Evolutionary conservation across 1,140 invertebrate species (phyloP), one percentile per base, ranked within the genome.

Genomic region (Drosophila sucinea): DNA sequence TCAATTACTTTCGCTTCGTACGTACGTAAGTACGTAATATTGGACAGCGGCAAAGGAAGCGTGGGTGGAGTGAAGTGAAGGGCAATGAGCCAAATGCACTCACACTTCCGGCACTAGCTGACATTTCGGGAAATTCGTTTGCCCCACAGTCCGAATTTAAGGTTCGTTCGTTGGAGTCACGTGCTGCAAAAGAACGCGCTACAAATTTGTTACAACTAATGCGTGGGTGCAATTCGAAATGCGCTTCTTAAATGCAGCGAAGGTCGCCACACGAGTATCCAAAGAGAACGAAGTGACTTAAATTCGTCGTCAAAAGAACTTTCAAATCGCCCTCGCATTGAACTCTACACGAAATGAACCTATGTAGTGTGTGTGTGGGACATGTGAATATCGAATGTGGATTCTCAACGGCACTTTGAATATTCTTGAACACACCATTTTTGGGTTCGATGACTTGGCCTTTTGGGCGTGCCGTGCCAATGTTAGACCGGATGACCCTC

Each of bases 131-230:
- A 77, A 74, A 79, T 67, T 40, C 63, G 38, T 62, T 68, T 25
- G 60, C 41, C n/a, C 11, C 61, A 27, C 44, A 33, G 40, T 51
- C 41, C 69, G 8, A 60, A 65, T 17, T 56, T 56, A 32, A 47
- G 56, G 47, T 17, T 38, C 65, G 60, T 58, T 70, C 51, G 17
- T 17, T 65, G 68, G 65, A 83, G 84, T 87, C 84, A 87, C 84
- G 84, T 87, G 84, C 84, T 64, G 51, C 67, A 65, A 77, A 77
- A 70, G 77, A 87, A 89, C 84, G 80, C 84, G 80, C 83, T 80
- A 89, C 84, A 87, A 87, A 87, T 87, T 87, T 89, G 84, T 87
- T 86, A 89, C 83, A 86, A 87, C 83, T 83, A 87, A 87, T 89
- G 84, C 84, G 84, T 89, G 84, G 84, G 84, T 89, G 84, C 84